A percentile compares a stretch with the other conserved stretches of the same genome.
Evolutionary conservation across 1,140 invertebrate species (phyloP).

Genomic region (Trichonephila clavata): DNA sequence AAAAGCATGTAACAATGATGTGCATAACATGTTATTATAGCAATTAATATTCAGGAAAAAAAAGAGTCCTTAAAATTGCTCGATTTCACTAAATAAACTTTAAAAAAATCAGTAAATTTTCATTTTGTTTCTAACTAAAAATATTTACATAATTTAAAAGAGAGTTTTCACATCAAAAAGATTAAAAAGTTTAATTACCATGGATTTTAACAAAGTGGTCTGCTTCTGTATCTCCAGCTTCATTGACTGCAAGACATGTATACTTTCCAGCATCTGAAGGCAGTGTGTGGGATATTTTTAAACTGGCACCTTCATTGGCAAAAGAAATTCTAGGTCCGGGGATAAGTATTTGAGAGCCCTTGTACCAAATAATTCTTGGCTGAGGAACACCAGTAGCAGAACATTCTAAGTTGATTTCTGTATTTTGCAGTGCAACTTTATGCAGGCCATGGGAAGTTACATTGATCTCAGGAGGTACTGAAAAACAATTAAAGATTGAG

Average conservation of each 20-base stretch:
- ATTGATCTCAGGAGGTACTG: slow-evolving; percentile 71
- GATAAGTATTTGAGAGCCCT: slow-evolving; percentile 78
- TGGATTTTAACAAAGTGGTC: slow-evolving; percentile 71
- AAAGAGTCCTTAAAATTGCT: too few relatives aligned
- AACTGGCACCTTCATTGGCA: slow-evolving; percentile 79
- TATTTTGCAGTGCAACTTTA: slow-evolving; percentile 48
- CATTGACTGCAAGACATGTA: slow-evolving; percentile 81
- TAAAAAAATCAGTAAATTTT: too few relatives aligned
- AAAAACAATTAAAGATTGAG: not conserved
- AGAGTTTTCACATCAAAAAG: not conserved
- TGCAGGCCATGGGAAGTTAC: slow-evolving; percentile 26
- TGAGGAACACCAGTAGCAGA: slow-evolving; percentile 80
- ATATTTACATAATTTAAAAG: too few relatives aligned
- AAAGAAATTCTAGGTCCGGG: slow-evolving; percentile 77
- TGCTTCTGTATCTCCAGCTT: slow-evolving; percentile 79
- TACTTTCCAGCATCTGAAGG: slow-evolving; percentile 81
- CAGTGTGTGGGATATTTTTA: slow-evolving; percentile 78
- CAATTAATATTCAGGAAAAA: too few relatives aligned
- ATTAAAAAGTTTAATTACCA: slow-evolving; percentile 15
- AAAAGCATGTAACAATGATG: too few relatives aligned
- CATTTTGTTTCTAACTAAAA: too few relatives aligned
- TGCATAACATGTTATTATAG: too few relatives aligned
- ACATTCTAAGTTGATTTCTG: slow-evolving; percentile 78
- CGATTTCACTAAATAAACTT: too few relatives aligned
- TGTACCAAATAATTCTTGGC: slow-evolving; percentile 81